A percentile compares a stretch with the other conserved stretches of the same genome.
Conservation (phyloP, 2,797 vertebrate genomes). For the Atherinosoma microstoma region DNA sequence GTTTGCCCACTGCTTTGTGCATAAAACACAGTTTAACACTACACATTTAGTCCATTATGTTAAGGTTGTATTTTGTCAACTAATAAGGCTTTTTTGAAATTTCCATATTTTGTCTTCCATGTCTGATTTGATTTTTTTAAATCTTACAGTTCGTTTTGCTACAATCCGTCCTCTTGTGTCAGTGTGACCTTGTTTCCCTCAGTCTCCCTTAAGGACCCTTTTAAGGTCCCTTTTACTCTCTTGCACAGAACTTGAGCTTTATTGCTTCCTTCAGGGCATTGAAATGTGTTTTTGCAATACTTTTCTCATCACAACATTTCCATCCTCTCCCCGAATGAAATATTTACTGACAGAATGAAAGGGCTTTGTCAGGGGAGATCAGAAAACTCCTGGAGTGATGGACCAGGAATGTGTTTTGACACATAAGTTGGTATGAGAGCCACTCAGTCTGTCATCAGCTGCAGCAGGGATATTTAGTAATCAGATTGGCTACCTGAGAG, state of each 20-base stretch:
- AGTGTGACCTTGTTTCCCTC: neutral
- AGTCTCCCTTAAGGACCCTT: neutral
- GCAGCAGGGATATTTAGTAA: slow-evolving; percentile 15
- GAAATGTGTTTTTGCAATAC: slow-evolving; percentile 47
- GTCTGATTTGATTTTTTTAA: neutral
- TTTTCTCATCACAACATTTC: slow-evolving; percentile 29
- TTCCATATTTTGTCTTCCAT: neutral
- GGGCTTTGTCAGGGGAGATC: slow-evolving; percentile 41
- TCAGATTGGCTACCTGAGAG: slow-evolving; percentile 49
- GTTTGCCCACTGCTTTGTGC: neutral
- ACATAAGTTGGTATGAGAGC: slow-evolving; percentile 38
- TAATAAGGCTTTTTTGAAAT: neutral
- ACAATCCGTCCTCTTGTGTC: neutral
- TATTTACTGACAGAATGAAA: slow-evolving; percentile 54
- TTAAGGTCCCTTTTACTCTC: neutral
- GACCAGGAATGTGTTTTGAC: slow-evolving; percentile 46
- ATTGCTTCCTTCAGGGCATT: neutral
- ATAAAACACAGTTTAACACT: neutral
- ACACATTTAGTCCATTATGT: neutral
- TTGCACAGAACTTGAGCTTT: slow-evolving; percentile 9
- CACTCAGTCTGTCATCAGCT: slow-evolving; percentile 37
- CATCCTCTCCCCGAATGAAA: slow-evolving; percentile 43
- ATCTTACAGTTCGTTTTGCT: too few species aligned
- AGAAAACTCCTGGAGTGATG: slow-evolving; percentile 27
- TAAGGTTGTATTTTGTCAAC: neutral